Base-by-base conservation (phyloP, 1,140 invertebrate species). In the Asbolus verrucosus region DNA sequence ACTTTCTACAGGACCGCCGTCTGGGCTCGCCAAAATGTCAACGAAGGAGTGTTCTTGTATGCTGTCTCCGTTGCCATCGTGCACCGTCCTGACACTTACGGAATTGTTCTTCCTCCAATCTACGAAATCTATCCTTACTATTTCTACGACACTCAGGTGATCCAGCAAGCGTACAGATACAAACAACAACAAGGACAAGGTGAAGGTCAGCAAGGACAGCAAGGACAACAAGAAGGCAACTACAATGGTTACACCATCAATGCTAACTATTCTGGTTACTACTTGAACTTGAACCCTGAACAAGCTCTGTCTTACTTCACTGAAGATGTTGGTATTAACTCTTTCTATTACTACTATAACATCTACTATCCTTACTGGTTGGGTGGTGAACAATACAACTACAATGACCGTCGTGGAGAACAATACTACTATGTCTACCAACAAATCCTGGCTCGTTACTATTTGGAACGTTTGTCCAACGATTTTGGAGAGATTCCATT, bases 251-350 rank as follows among this genome's bases (percentile, higher is more conserved):
- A 27, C 11, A 83, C 78, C 1, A 82, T 85, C 46, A 75, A 80
- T 18, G 82, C 82, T 62, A 89, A 88, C 74, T 84, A 85, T 69
- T 86, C 87, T 11, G 79, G 84, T 1, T 84, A 67, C 30, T 73
- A 79, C 33, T 18, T 77, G 61, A 78, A 77, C 19, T 36, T 79
- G 86, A 68, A 83, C 46, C 81, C 77, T 6, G 79, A 82, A 76
- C 84, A 87, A 63, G 81, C 85, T 50, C 46, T 94, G 13, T 82
- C 84, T 14, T 93, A 94, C 78, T 93, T 89, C 83, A 89, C 89
- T 0, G 88, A 94, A 70, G 92, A 92, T 79, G 82, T 88, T 60
- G 87, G 87, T 67, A 81, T 92, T n/a, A 91, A 91, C 75, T 78
- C 86, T 1, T 89, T 87, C 74, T 91, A 92, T 79, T 88, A 87